Conservation (phyloP, 2,888 invertebrate genomes). For the Erebia palarica region DNA sequence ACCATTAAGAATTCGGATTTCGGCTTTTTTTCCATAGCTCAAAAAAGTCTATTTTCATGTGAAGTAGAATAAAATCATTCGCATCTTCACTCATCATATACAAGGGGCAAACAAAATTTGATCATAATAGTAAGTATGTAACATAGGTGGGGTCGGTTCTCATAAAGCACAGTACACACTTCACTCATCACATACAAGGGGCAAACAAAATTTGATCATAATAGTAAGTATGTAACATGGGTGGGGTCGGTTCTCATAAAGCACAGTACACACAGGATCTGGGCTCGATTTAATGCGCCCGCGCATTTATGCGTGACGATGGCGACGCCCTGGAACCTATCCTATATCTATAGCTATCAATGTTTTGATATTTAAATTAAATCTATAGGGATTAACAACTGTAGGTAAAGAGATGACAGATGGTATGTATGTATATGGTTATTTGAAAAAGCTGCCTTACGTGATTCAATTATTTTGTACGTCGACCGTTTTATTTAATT, state of each 20-base stretch:
- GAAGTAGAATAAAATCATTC: not conserved
- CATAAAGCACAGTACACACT: constrained; percentile 51
- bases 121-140: constrained; percentile 29
- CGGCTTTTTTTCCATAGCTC: too few species aligned
- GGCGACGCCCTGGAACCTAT: constrained; percentile 54
- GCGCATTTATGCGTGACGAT: constrained; percentile 69
- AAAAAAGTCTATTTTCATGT: too few species aligned
- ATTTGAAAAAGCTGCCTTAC: not conserved
- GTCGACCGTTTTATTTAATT: not conserved
- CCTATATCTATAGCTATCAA: constrained; percentile 26
- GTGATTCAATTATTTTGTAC: not conserved
- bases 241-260: constrained; percentile 62
- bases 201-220: constrained; percentile 22
- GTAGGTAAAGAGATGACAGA: not conserved
- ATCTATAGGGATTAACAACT: constrained; percentile 23
- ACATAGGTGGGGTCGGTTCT: constrained; percentile 65
- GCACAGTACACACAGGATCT: constrained; percentile 69
- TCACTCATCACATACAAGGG: not conserved
- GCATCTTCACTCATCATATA: too few species aligned
- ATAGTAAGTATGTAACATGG: constrained; percentile 45
- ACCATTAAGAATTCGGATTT: too few species aligned
- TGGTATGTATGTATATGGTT: not conserved
- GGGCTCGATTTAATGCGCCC: constrained; percentile 76
- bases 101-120: constrained; percentile 18
- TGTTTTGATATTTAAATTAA: constrained; percentile 35